Evolutionary conservation across 2,113 vertebrate genomes (phyloP).

Genomic region (Acanthochromis polyacanthus): DNA sequence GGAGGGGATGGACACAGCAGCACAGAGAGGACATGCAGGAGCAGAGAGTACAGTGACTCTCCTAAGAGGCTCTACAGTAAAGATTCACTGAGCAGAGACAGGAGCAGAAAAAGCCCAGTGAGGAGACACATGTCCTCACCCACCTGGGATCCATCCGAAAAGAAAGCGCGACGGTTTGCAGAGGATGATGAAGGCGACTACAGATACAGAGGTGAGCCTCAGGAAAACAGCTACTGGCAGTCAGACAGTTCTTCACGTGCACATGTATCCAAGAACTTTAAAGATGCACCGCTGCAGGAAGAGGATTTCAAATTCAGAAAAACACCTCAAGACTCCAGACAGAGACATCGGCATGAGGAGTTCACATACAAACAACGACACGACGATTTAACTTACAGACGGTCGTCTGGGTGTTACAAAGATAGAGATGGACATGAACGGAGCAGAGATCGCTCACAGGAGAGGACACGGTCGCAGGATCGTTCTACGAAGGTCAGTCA

Average conservation of each 20-base stretch:
- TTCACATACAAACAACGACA: slow-evolving; percentile 27
- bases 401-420: slow-evolving; percentile 17
- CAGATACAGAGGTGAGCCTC: slow-evolving; percentile 42
- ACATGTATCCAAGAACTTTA: slow-evolving; percentile 24
- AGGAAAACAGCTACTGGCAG: slow-evolving; percentile 14
- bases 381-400: slow-evolving; percentile 28
- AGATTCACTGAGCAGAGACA: slow-evolving; percentile 44
- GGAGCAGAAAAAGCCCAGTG: slow-evolving; percentile 49
- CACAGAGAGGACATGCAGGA: slow-evolving; percentile 25
- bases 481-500: slow-evolving; percentile 27
- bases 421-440: slow-evolving; percentile 36
- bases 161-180: slow-evolving; percentile 40
- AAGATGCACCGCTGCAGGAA: slow-evolving; percentile 23
- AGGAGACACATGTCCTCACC: slow-evolving; percentile 51
- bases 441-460: slow-evolving; percentile 33
- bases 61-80: slow-evolving; percentile 41
- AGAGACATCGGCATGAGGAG: slow-evolving; percentile 35
- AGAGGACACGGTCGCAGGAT: slow-evolving; percentile 32
- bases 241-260: slow-evolving; percentile 32
- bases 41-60: slow-evolving; percentile 41
- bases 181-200: slow-evolving; percentile 26
- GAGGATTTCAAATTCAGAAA: slow-evolving; percentile 56
- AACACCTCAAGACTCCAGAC: slow-evolving; percentile 47
- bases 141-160: slow-evolving; percentile 39
- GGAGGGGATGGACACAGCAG: slow-evolving; percentile 14